Conservation (phyloP, 2,797 vertebrate genomes). For the Phylloscopus collybita region DNA sequence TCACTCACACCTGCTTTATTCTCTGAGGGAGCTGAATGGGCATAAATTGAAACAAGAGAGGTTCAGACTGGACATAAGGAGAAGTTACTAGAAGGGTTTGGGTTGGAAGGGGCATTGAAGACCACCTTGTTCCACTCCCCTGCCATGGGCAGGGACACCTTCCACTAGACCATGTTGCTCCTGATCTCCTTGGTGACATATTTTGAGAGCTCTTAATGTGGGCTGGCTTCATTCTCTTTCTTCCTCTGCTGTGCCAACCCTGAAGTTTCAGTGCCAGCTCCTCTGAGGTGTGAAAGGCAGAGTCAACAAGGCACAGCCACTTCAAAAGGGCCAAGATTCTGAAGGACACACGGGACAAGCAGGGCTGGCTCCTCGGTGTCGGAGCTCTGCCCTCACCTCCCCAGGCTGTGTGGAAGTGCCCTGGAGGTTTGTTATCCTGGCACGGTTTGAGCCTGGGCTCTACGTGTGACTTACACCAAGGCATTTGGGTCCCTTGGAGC, state of each 20-base stretch:
- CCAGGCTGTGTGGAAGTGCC: neutral
- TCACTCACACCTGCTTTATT: neutral
- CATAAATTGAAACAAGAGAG: neutral
- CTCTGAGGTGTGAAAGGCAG: neutral
- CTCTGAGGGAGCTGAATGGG: no score
- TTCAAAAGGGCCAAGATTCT: neutral
- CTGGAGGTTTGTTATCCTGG: fast-evolving
- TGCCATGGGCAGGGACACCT: neutral
- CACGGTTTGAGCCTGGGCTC: neutral
- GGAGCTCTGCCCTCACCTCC: neutral
- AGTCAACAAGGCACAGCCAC: neutral
- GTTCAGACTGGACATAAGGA: neutral
- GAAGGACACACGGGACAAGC: fast-evolving
- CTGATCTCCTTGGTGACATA: neutral
- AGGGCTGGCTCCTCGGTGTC: neutral
- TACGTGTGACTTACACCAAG: fast-evolving
- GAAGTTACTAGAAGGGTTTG: neutral
- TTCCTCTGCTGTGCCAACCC: neutral
- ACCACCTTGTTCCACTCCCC: neutral
- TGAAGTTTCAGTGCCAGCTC: neutral
- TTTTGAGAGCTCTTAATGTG: fast-evolving
- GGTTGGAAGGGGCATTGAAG: neutral
- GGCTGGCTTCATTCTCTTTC: neutral
- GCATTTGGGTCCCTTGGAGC: neutral
- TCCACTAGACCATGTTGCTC: neutral